Evolutionary conservation across 2,113 vertebrate genomes (phyloP), one percentile per base, ranked within the genome.

Genomic region (Pterocles burchelli): DNA sequence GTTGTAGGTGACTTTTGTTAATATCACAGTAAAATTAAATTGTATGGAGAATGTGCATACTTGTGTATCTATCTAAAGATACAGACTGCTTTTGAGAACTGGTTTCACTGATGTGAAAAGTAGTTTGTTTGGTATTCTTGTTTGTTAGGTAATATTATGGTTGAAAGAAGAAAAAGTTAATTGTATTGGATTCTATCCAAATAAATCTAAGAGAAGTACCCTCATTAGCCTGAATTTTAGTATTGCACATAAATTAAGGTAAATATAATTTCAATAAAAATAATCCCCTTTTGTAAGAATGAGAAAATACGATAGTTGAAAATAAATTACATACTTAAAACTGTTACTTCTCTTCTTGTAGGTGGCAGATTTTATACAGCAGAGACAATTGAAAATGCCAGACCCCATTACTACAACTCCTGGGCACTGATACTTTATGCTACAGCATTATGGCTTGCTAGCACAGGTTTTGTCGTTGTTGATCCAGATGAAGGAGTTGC

Each of bases 361-460:
- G 99, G 99, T 52, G 99, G 99, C 51, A 96, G 98, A 14, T 99
- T 99, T 97, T 99, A 99, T 93, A 99, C 98, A 28, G 98, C 98
- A 45, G 99, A 99, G 95, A 99, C 99, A 0, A 96, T 98, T 87
- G 98, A 98, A 90, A 98, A 98, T 88, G 98, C 98, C 93, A 98
- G 98, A 89, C 90, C 91, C 68, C 98, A 99, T 93, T 99, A 99
- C 97, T 97, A 97, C 81, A 97, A 83, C 43, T 98, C 98, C 68
- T 99, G 99, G 99, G 99, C 98, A 18, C 96, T 98, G 19, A 98
- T 99, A 89, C 98, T 99, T 58, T 98, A 99, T 26, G 99, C 99
- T 89, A 96, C 99, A 49, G 98, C 99, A 9, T 96, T 99, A 54
- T 99, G 99, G 99, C 98, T 99, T 29, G 98, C 98, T 71, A 99